Conservation (phyloP, 2,888 invertebrate species). For the Automeris io region DNA sequence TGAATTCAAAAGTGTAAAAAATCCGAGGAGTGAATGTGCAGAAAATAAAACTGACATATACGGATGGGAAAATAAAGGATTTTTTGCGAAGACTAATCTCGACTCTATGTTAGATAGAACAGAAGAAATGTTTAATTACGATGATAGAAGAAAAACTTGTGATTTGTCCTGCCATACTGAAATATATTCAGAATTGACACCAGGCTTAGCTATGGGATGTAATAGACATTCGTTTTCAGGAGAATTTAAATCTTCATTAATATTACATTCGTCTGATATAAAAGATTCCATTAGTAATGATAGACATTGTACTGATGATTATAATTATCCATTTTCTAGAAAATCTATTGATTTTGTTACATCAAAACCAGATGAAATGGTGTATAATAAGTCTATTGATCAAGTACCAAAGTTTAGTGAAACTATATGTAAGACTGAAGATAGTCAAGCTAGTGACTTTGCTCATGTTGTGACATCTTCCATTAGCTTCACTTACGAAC, state of each 20-base stretch:
- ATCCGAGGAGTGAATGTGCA: slow-evolving; percentile 58
- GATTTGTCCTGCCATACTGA: slow-evolving; percentile 32
- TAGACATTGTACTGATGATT: slow-evolving; percentile 49
- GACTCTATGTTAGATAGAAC: slow-evolving; percentile 33
- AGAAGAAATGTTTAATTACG: slow-evolving; percentile 32
- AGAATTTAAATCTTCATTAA: slow-evolving; percentile 52
- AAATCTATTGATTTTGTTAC: slow-evolving; percentile 64
- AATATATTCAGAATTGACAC: slow-evolving; percentile 30
- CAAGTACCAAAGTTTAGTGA: slow-evolving; percentile 60
- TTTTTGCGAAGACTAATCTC: slow-evolving; percentile 55
- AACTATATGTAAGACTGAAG: slow-evolving; percentile 62
- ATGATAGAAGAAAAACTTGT: slow-evolving; percentile 34
- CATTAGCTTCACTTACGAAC: slow-evolving; percentile 72
- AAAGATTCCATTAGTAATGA: slow-evolving; percentile 53
- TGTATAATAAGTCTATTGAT: slow-evolving; percentile 52
- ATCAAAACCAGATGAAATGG: slow-evolving; percentile 56
- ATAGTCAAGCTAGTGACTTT: slow-evolving; percentile 71
- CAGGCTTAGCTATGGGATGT: slow-evolving; percentile 39
- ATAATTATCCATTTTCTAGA: slow-evolving; percentile 52
- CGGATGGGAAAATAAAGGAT: slow-evolving; percentile 74
- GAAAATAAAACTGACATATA: slow-evolving; percentile 68
- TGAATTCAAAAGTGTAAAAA: slow-evolving; percentile 44
- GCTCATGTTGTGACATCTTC: slow-evolving; percentile 70
- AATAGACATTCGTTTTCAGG: slow-evolving; percentile 55
- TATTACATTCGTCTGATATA: slow-evolving; percentile 47